Base-by-base conservation (phyloP, 1,140 invertebrate genomes). In the Drosophila leontia region DNA sequence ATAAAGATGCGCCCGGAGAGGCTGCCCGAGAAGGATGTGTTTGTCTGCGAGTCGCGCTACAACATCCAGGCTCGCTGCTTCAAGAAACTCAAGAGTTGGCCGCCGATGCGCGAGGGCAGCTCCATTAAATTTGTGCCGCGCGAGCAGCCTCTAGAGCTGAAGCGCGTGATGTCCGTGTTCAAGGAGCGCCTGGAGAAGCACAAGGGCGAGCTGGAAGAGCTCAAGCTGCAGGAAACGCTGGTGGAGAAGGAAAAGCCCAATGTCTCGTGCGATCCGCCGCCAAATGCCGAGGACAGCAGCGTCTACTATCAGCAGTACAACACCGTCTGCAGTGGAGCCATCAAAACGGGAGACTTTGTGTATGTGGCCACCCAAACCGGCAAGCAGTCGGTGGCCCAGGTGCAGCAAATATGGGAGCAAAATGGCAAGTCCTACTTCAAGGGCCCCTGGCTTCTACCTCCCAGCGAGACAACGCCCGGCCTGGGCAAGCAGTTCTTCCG, bases 31-130 rank as follows among this genome's bases (percentile, higher is more conserved):
- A 98, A 98, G 91, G 98, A 99, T 93, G 96, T 99, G 1, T 99
- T 97, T 91, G 98, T 99, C 0, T 99, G 99, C 92, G 99, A 99
- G 93, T 98, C 97, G 15, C 95, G 98, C 12, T 99, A 99, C 93
- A 97, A 96, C 69, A 96, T 96, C 0, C 96, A 96, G 84, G 95
- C 95, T 23, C 95, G 98, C 74, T 95, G 96, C 71, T 99, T 99
- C 92, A 99, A 99, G 93, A 99, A 99, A 93, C 98, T 99, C 50
- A 99, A 99, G 94, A 95, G 96, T 69, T 98, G 97, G 96, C 96
- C 96, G 55, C 95, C 91, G 13, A 39, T 72, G 1, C 77, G 90
- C 34, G 83, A 87, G 6, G 62, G 86, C 8, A 95, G 94, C 90
- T 94, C 95, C 44, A 93, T 97, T 7, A 95, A 94, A 67, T 93